phyloP scores from a whole-genome alignment of 1,140 invertebrate genomes.

The Colletes gigas region DNA sequence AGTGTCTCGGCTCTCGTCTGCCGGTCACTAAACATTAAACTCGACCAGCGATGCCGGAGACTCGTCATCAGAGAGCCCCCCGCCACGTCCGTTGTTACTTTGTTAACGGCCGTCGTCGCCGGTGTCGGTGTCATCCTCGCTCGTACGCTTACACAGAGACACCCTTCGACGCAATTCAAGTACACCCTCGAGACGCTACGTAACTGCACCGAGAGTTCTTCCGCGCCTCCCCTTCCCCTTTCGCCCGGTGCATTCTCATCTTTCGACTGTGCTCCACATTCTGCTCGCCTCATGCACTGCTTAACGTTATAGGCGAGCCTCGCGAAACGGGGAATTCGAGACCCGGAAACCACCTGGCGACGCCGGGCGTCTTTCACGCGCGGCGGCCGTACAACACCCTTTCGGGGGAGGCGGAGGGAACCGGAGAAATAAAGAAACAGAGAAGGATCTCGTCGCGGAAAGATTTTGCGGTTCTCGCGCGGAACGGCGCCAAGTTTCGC shows the following conservation, averaged over 20 bases:
- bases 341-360: neutral
- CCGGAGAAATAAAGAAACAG: neutral
- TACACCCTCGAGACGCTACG: constrained; percentile 73
- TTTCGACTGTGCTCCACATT: constrained; percentile 53
- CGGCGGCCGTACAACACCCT: neutral
- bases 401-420: neutral
- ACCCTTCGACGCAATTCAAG: constrained; percentile 58
- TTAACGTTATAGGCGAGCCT: neutral
- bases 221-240: constrained; percentile 9
- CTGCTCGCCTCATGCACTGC: constrained; percentile 19
- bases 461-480: neutral
- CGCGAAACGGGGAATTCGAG: neutral
- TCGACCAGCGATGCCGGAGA: neutral
- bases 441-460: neutral
- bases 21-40: constrained; percentile 39
- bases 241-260: neutral
- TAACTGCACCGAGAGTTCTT: constrained; percentile 71
- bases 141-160: neutral
- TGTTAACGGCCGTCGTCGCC: neutral
- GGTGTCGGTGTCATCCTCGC: constrained; percentile 3
- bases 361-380: too few species aligned
- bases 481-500: neutral
- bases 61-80: constrained; percentile 2
- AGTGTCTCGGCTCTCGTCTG: constrained; percentile 4
- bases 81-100: constrained; percentile 1